Evolutionary conservation across 2,113 vertebrate species (phyloP).

Genomic region (Irena cyanogastra): DNA sequence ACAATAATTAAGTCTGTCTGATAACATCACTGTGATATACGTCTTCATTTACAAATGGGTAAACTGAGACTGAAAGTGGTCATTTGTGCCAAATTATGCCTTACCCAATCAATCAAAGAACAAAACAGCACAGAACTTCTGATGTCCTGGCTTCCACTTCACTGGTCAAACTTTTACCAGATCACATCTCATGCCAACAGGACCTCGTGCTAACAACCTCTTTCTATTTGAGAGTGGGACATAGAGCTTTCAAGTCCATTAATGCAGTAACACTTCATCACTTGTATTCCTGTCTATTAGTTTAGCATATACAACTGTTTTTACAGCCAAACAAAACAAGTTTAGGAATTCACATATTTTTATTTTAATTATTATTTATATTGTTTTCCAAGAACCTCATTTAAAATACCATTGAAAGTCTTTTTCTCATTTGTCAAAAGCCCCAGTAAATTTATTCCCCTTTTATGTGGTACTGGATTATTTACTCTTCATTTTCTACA

Average conservation of each 20-base stretch:
- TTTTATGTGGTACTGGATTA: conserved; percentile 55
- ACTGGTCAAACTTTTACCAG: conserved; percentile 47
- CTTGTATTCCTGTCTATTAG: background rate
- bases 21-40: background rate
- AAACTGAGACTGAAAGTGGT: background rate
- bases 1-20: background rate
- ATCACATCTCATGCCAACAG: background rate
- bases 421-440: conserved; percentile 24
- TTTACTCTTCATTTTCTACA: conserved; percentile 51
- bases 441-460: conserved; percentile 8
- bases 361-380: conserved; percentile 20
- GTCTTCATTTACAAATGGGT: background rate
- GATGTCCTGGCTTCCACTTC: conserved; percentile 42
- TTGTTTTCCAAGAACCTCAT: conserved; percentile 18
- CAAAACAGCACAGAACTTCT: conserved; percentile 18
- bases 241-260: background rate
- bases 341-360: conserved; percentile 10
- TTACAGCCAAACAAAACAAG: conserved; percentile 30
- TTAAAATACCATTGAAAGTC: conserved; percentile 1
- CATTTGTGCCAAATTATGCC: conserved; percentile 13
- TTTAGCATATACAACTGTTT: conserved; percentile 30
- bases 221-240: conserved; percentile 2
- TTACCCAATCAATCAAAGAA: conserved; percentile 15
- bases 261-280: background rate
- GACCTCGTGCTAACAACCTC: conserved; percentile 20